A percentile compares a stretch with the other conserved stretches of the same genome.
phyloP scores from a whole-genome alignment of 1,140 invertebrate genomes.

The Brachionus calyciflorus region DNA sequence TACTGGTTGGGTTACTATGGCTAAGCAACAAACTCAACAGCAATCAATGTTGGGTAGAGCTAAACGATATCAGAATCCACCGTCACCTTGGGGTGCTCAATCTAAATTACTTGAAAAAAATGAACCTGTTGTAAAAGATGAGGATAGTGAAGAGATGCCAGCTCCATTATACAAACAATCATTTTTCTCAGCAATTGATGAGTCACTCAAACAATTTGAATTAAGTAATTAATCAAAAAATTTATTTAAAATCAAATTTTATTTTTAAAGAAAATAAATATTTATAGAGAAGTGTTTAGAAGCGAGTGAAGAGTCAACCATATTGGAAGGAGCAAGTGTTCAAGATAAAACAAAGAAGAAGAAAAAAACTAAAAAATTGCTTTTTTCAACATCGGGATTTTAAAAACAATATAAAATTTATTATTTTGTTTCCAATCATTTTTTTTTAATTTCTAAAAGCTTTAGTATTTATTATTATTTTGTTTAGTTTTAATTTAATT shows the following conservation, averaged over 20 bases:
- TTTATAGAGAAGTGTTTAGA: neutral
- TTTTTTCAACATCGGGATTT: slow-evolving; percentile 43
- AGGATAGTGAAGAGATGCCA: slow-evolving; percentile 24
- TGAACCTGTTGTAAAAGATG: neutral
- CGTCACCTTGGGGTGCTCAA: slow-evolving; percentile 7
- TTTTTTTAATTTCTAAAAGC: neutral
- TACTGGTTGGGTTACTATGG: slow-evolving; percentile 39
- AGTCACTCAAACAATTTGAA: slow-evolving; percentile 8
- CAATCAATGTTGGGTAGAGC: slow-evolving; percentile 27
- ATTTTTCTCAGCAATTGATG: slow-evolving; percentile 8
- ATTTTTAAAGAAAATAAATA: neutral
- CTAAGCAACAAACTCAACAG: slow-evolving; percentile 6
- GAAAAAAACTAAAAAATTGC: slow-evolving; percentile 38
- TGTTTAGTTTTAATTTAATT: too few species aligned
- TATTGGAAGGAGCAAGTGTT: neutral
- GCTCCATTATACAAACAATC: slow-evolving; percentile 24
- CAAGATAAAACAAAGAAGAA: slow-evolving; percentile 41
- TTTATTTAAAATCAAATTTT: neutral
- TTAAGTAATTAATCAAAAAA: neutral
- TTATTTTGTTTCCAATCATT: neutral
- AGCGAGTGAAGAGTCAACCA: neutral
- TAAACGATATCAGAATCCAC: slow-evolving; percentile 39
- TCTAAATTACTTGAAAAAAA: neutral
- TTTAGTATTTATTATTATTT: neutral
- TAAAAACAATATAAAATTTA: too few species aligned